Conservation (phyloP, 2,888 invertebrate species). For the Cantharis rustica region DNA sequence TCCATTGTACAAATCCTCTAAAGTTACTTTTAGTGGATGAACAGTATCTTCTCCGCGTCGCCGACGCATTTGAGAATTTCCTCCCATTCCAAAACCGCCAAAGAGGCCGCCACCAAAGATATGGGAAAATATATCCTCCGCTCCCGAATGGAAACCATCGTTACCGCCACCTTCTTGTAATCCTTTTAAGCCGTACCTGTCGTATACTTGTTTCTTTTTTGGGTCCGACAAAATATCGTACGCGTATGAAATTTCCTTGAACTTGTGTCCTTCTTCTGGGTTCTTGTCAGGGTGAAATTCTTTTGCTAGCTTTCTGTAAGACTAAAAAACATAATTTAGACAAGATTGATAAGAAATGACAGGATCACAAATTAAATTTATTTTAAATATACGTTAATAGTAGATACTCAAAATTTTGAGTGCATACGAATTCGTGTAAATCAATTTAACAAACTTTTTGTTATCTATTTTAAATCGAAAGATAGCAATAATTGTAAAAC, state of each 20-base stretch:
- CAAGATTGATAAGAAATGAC: not conserved
- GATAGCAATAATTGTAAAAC: too few species aligned
- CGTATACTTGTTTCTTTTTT: conserved; percentile 84
- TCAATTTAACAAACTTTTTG: too few species aligned
- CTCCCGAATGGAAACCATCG: conserved; percentile 58
- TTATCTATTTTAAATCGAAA: too few species aligned
- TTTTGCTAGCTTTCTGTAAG: conserved; percentile 89
- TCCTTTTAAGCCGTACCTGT: conserved; percentile 85
- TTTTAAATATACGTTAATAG: too few species aligned
- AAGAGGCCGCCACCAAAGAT: conserved; percentile 68
- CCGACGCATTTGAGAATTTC: conserved; percentile 57
- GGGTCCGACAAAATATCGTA: conserved; percentile 91
- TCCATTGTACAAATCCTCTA: conserved; percentile 92
- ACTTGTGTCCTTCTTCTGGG: conserved; percentile 87
- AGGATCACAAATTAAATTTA: not conserved
- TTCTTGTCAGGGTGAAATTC: conserved; percentile 94
- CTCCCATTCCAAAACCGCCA: conserved; percentile 62
- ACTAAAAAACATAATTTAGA: conserved; percentile 8
- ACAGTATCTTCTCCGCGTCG: conserved; percentile 82
- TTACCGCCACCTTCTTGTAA: conserved; percentile 75
- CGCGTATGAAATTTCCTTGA: conserved; percentile 95
- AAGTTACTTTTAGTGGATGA: conserved; percentile 80
- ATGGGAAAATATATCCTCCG: conserved; percentile 71
- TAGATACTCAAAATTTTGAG: too few species aligned
- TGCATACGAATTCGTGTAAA: too few species aligned